A percentile compares a stretch with the other conserved stretches of the same genome.
Conservation (phyloP, 92 coral and sea anemone species). For the Plumapathes pennacea region DNA sequence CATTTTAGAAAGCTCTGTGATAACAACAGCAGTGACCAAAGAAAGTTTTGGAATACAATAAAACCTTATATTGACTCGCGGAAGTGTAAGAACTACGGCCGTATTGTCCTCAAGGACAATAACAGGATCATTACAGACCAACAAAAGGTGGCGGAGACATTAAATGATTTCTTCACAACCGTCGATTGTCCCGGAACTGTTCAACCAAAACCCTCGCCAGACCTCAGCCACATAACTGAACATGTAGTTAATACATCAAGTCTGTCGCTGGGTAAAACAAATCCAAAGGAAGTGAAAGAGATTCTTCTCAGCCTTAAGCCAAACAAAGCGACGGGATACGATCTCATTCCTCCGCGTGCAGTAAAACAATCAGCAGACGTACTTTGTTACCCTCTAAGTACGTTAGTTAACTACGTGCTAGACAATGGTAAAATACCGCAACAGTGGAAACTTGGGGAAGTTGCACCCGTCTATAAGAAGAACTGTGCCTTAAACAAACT, state of each 20-base stretch:
- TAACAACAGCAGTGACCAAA: constrained; percentile 2
- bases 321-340: constrained; percentile 48
- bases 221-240: constrained; percentile 1
- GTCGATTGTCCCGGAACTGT: too few species aligned
- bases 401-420: constrained; percentile 19
- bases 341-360: constrained; percentile 45
- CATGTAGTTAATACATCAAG: constrained; percentile 1
- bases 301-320: constrained; percentile 23
- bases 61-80: constrained; percentile 37
- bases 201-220: constrained; percentile 3
- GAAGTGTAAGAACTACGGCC: constrained; percentile 1
- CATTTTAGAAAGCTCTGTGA: constrained; percentile 29
- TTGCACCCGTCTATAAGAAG: too few species aligned
- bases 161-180: constrained; percentile 2
- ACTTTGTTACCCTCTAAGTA: constrained; percentile 47
- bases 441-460: too few species aligned
- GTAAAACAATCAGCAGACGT: constrained; percentile 51
- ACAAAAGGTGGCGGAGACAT: constrained; percentile 6
- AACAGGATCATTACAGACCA: constrained; percentile 8
- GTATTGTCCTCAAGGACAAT: constrained; percentile 8
- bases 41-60: constrained; percentile 15
- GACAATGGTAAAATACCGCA: too few species aligned
- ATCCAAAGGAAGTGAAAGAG: constrained; percentile 45
- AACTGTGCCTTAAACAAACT: too few species aligned
- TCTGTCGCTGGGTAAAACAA: constrained; percentile 37